phyloP scores from a whole-genome alignment of 2,888 invertebrate species.

The Pherbina coryleti region DNA sequence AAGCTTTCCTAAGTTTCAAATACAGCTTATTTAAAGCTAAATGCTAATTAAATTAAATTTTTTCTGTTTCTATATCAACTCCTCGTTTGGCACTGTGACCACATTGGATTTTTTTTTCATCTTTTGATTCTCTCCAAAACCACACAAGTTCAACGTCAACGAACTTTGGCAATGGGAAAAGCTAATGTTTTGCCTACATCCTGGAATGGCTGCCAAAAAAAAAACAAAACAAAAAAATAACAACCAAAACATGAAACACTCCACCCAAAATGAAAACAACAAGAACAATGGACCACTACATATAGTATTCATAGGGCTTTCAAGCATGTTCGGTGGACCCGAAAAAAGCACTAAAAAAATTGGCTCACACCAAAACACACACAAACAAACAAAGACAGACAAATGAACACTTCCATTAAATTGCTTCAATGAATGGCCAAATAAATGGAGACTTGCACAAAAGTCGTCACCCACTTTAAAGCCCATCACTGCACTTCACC shows the following conservation, averaged over 20 bases:
- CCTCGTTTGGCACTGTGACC: background rate
- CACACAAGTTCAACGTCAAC: conserved; percentile 24
- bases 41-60: no score
- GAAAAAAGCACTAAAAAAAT: background rate
- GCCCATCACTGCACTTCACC: background rate
- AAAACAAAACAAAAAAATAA: background rate
- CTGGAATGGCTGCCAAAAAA: background rate
- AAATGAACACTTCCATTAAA: background rate
- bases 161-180: background rate
- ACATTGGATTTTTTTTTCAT: background rate
- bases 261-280: background rate
- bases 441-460: background rate
- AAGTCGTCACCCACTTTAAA: background rate
- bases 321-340: background rate
- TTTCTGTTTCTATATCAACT: no score
- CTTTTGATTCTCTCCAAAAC: background rate
- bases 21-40: no score
- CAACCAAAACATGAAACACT: background rate
- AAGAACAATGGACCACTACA: background rate
- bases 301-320: background rate
- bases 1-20: no score
- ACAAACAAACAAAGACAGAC: background rate
- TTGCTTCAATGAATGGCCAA: background rate
- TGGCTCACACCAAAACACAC: background rate
- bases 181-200: background rate